Base-by-base conservation (phyloP, 2,888 invertebrate species). In the Trachelus iudaicus region DNA sequence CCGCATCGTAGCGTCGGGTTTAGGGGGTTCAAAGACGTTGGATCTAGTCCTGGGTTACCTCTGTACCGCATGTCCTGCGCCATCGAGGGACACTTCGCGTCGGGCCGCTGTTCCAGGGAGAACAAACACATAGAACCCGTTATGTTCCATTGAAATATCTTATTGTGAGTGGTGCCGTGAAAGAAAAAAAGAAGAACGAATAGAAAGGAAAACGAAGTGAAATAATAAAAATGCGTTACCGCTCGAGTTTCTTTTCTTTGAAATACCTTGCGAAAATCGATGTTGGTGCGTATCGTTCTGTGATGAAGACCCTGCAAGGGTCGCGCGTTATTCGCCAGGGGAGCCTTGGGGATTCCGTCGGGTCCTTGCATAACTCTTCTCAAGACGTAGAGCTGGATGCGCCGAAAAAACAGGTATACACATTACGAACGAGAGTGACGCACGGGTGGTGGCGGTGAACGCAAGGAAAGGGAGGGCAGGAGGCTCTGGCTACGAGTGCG, bases 251-350 rank as follows among this genome's bases (percentile, higher is more conserved):
- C 40, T 15, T 40, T 15, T 40, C 40, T 40, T 75, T 74, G 79
- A 77, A 82, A 79, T 89, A 93, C 92, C 91, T 95, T 96, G 92
- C 95, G 96, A 93, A 98, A 98, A 93, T 99, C 98, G 92, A 99
- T 99, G 92, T 99, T 99, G 86, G 99, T 99, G 89, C 99, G 94
- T 90, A 99, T 96, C 79, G 98, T 97, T 90, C 99, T 95, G 91
- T 98, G 97, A 92, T 99, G 97, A 77, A 98, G 94, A 40, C 96
- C 95, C 93, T 98, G 98, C 77, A 97, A 94, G n/a, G 99, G 98
- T 83, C 99, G 94, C 82, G 97, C 97, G 93, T 99, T 98, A 94
- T 98, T 98, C 81, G 97, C 98, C 91, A 99, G 94, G 33, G 97
- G 97, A 37, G 97, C 97, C 92, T 98, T 98, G 34, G 97, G 97